Evolutionary conservation across 2,797 vertebrate genomes (phyloP).

Genomic region (Pangasius larnaudii): DNA sequence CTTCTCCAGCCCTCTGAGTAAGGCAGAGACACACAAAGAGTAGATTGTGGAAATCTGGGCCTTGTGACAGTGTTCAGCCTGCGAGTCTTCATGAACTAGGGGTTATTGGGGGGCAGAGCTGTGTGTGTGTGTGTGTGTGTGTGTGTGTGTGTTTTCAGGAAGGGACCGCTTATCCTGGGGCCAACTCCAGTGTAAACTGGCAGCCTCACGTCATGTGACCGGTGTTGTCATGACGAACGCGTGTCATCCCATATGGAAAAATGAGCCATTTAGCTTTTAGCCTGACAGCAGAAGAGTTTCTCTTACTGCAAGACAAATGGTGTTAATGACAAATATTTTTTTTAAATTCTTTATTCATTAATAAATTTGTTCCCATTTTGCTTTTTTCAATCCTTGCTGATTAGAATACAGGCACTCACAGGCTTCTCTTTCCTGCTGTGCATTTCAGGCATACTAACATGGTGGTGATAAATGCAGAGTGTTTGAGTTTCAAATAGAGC

Average conservation of each 20-base stretch:
- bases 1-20: neutral
- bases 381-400: neutral
- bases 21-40: slow-evolving; percentile 67
- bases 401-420: neutral
- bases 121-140: slow-evolving; percentile 9
- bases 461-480: neutral
- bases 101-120: slow-evolving; percentile 30
- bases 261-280: neutral
- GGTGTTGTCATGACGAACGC: slow-evolving; percentile 59
- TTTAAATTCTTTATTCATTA: neutral
- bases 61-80: slow-evolving; percentile 71
- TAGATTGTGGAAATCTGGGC: slow-evolving; percentile 75
- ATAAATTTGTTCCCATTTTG: neutral
- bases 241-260: slow-evolving; percentile 48
- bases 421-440: neutral
- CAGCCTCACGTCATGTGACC: slow-evolving; percentile 60
- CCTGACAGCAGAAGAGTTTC: neutral
- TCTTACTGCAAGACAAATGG: neutral
- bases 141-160: slow-evolving; percentile 4
- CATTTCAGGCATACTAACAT: slow-evolving; percentile 6
- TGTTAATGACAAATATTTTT: neutral
- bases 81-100: slow-evolving; percentile 39
- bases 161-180: slow-evolving; percentile 55
- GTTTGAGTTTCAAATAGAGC: neutral
- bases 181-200: slow-evolving; percentile 58